Conservation (phyloP, 2,797 vertebrate genomes). For the Nyctibius grandis region DNA sequence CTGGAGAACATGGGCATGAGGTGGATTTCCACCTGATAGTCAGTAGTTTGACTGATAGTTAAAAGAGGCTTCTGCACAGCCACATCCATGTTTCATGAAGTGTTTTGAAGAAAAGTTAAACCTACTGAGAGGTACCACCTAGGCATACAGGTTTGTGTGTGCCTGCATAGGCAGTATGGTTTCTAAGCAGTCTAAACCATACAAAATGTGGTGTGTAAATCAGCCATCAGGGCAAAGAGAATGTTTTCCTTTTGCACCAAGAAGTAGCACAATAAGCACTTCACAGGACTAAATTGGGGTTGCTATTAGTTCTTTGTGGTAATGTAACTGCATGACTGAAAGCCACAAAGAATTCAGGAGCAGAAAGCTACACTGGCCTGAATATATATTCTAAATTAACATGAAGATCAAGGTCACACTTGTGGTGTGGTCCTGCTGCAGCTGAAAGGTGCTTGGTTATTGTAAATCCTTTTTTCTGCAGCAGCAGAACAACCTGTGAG, state of each 20-base stretch:
- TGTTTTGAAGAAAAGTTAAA: neutral
- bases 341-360: conserved; percentile 4
- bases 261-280: neutral
- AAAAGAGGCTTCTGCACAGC: neutral
- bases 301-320: conserved; percentile 23
- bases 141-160: neutral
- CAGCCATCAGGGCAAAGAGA: neutral
- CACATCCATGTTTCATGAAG: neutral
- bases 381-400: neutral
- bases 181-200: neutral
- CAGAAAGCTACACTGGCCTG: neutral
- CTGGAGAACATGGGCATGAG: neutral
- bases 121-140: neutral
- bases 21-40: neutral
- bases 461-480: neutral
- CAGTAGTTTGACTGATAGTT: neutral
- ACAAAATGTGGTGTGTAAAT: neutral
- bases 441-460: neutral
- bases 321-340: neutral
- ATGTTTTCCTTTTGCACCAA: neutral
- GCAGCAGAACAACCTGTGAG: neutral
- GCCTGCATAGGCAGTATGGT: neutral
- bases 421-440: neutral
- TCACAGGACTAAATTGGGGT: neutral
- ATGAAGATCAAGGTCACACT: neutral